Conservation (phyloP, 2,113 vertebrate species). For the Phainopepla nitens region DNA sequence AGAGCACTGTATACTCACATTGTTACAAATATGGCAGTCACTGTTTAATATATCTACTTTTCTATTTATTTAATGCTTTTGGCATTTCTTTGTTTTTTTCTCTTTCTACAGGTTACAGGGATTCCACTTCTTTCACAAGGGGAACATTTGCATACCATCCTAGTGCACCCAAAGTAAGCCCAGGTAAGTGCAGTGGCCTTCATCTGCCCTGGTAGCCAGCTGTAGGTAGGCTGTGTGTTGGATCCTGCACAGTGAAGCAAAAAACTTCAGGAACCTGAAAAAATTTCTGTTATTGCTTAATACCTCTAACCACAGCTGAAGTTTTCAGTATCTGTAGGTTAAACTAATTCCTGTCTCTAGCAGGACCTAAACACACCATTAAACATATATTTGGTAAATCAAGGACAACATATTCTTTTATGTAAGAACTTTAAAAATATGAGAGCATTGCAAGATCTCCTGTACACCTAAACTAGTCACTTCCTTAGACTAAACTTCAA, state of each 20-base stretch:
- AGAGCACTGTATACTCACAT: not conserved
- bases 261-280: not conserved
- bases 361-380: not conserved
- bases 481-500: not conserved
- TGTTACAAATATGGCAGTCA: not conserved
- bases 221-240: not conserved
- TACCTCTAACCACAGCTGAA: not conserved
- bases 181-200: constrained; percentile 21
- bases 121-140: not conserved
- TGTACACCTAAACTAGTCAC: not conserved
- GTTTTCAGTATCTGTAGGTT: not conserved
- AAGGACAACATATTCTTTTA: not conserved
- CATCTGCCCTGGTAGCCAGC: not conserved
- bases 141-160: not conserved
- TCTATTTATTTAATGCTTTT: not conserved
- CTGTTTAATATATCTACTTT: not conserved
- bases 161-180: not conserved
- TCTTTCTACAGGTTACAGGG: constrained; percentile 18
- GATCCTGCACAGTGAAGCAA: not conserved
- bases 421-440: not conserved
- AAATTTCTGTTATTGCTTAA: not conserved
- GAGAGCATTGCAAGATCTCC: not conserved
- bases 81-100: not conserved
- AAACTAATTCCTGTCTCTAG: not conserved
- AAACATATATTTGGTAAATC: not conserved